A percentile compares a stretch with the other conserved stretches of the same genome.
phyloP scores from a whole-genome alignment of 2,888 invertebrate genomes.

The Fragum sueziense region DNA sequence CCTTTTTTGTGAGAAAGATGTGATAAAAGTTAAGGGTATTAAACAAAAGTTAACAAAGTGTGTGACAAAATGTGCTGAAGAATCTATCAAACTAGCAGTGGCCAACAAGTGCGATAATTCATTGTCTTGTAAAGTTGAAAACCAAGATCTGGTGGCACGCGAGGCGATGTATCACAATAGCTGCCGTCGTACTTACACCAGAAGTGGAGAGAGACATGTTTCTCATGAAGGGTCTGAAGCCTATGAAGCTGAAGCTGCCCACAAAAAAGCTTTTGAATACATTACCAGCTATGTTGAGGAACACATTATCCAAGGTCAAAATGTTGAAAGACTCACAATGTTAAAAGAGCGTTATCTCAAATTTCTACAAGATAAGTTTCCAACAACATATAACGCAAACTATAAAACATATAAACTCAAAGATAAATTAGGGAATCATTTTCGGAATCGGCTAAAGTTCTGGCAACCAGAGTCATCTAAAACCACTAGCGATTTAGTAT shows the following conservation, averaged over 20 bases:
- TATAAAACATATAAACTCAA: slow-evolving; percentile 57
- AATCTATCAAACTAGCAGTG: slow-evolving; percentile 31
- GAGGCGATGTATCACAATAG: slow-evolving; percentile 38
- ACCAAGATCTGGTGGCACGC: slow-evolving; percentile 31
- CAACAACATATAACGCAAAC: slow-evolving; percentile 35
- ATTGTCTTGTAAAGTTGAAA: slow-evolving; percentile 23
- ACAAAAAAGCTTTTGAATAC: slow-evolving; percentile 23
- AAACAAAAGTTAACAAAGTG: slow-evolving; percentile 36
- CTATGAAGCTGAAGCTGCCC: slow-evolving; percentile 1
- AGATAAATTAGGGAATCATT: slow-evolving; percentile 33
- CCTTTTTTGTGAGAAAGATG: slow-evolving; percentile 43
- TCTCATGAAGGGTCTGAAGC: slow-evolving; percentile 6
- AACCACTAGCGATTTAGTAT: slow-evolving; percentile 36
- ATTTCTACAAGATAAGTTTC: slow-evolving; percentile 25
- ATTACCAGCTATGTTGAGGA: slow-evolving; percentile 32
- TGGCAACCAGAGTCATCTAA: slow-evolving; percentile 38
- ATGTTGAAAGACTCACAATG: slow-evolving; percentile 45
- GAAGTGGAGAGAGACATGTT: slow-evolving; percentile 20
- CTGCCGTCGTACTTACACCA: slow-evolving; percentile 33
- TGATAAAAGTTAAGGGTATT: slow-evolving; percentile 22
- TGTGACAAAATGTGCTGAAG: slow-evolving; percentile 41
- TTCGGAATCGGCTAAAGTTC: slow-evolving; percentile 33
- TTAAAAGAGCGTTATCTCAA: slow-evolving; percentile 25
- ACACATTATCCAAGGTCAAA: slow-evolving; percentile 29
- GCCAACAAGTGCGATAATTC: slow-evolving; percentile 14